These are phyloP conservation scores for Heliconius aoede DNA, from an alignment of 2,888 invertebrate genomes.

Conservation along the genomic window DNA sequence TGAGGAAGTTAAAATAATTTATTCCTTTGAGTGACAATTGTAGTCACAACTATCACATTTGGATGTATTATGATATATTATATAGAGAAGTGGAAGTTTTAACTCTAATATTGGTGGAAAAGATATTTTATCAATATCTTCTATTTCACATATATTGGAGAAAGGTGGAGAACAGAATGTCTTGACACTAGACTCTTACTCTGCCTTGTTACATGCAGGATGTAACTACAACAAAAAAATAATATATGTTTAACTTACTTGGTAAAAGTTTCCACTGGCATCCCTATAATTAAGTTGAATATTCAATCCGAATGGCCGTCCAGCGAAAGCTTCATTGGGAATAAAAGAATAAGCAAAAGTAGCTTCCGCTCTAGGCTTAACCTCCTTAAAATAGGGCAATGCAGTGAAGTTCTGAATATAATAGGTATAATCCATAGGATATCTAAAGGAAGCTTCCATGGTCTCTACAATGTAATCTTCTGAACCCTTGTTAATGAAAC, in stretches of 20 bases:
- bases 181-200: too few species aligned
- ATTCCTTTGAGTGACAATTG: too few species aligned
- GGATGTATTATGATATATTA: not conserved
- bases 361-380: conserved; percentile 95
- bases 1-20: too few species aligned
- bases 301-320: conserved; percentile 97
- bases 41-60: too few species aligned
- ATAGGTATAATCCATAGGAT: conserved; percentile 99
- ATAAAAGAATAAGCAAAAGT: conserved; percentile 97
- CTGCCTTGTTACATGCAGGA: too few species aligned
- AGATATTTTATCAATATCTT: not conserved
- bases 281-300: conserved; percentile 96
- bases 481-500: conserved; percentile 97
- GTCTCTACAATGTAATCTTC: conserved; percentile 96
- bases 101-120: too few species aligned
- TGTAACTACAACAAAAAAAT: not conserved
- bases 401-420: conserved; percentile 99
- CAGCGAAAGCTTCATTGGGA: conserved; percentile 98
- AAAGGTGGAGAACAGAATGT: not conserved
- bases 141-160: not conserved
- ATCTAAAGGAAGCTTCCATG: conserved; percentile 98
- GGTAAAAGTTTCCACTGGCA: conserved; percentile 83
- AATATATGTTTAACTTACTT: conserved; percentile 65
- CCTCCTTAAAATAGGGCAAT: conserved; percentile 92
- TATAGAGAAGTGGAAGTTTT: not conserved